These are phyloP conservation scores for Agelastica alni DNA, from an alignment of 2,888 invertebrate genomes.

Conservation along the genomic window DNA sequence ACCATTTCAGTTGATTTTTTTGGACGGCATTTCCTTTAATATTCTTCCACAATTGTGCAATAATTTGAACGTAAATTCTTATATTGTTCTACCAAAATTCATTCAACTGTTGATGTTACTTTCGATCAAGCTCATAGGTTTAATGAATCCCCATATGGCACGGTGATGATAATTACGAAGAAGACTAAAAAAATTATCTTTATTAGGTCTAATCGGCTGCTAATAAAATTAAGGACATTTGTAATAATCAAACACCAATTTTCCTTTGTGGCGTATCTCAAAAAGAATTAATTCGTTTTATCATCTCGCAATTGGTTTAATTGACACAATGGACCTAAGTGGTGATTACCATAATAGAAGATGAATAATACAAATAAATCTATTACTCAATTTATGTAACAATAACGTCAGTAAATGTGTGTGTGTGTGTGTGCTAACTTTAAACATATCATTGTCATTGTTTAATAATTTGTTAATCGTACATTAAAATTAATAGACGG, in stretches of 20 bases:
- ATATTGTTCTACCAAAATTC: too few relatives aligned
- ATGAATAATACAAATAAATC: conserved; percentile 37
- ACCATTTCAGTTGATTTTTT: too few relatives aligned
- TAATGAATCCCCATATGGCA: background rate
- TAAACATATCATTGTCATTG: conserved; percentile 31
- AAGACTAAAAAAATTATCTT: conserved; percentile 24
- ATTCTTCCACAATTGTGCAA: too few relatives aligned
- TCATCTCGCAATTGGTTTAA: conserved; percentile 45
- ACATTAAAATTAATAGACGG: conserved; percentile 29
- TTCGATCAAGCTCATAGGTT: too few relatives aligned
- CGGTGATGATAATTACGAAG: conserved; percentile 4
- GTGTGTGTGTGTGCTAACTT: conserved; percentile 21
- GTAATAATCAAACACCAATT: conserved; percentile 48
- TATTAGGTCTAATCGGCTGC: conserved; percentile 47
- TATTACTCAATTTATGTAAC: conserved; percentile 39
- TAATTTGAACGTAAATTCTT: too few relatives aligned
- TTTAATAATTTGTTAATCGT: conserved; percentile 33
- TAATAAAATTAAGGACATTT: conserved; percentile 53
- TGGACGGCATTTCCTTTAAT: too few relatives aligned
- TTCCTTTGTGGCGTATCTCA: conserved; percentile 37
- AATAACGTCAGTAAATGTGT: conserved; percentile 33
- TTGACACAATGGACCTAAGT: conserved; percentile 48
- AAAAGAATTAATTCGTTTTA: conserved; percentile 43
- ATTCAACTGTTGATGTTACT: too few relatives aligned
- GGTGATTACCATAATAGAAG: conserved; percentile 43